Base-by-base conservation (phyloP, 2,797 vertebrate genomes). In the Uromys caudimaculatus region DNA sequence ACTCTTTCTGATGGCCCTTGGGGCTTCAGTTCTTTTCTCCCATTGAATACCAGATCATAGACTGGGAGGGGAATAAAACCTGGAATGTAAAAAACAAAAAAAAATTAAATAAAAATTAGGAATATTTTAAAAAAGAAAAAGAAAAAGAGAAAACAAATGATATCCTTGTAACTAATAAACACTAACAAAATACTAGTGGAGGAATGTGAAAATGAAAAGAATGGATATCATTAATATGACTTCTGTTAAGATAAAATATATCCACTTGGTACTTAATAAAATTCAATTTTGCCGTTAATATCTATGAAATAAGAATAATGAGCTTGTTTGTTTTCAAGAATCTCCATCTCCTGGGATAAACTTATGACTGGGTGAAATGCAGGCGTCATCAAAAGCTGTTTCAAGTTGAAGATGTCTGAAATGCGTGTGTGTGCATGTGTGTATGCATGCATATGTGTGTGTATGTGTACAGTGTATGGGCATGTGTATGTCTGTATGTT, bases 251-350 rank as follows among this genome's bases (percentile, higher is more conserved):
- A 81, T 50, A 41, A 2, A 58, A 27, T 83, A 88, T 83, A 11
- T 8, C 23, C 6, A 47, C 11, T 38, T 21, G 9, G 11, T 58
- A 32, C 41, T 54, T 90, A 92, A 38, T 89, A 35, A n/a, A 82
- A 92, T 87, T 95, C 73, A 95, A 76, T 95, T 94, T 96, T 67
- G 17, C 62, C 17, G 75, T 78, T 89, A 52, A 89, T 89, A 58
- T 60, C 62, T 82, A 23, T 92, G 81, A 90, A 89, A 92, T 90
- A 90, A 93, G 44, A 47, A 93, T 87, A 91, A 90, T 75, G 41
- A n/a, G 1, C 0, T 91, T 73, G 52, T 32, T 84, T 92, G 44
- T 50, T 21, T 41, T 79, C 24, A n/a, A 1, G 81, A 60, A 76
- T 85, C 17, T 86, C 77, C 32, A 17, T 71, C 52, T 62, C 83